These are phyloP conservation scores for Spea hammondii DNA, from an alignment of 2,797 vertebrate genomes.

Conservation along the genomic window DNA sequence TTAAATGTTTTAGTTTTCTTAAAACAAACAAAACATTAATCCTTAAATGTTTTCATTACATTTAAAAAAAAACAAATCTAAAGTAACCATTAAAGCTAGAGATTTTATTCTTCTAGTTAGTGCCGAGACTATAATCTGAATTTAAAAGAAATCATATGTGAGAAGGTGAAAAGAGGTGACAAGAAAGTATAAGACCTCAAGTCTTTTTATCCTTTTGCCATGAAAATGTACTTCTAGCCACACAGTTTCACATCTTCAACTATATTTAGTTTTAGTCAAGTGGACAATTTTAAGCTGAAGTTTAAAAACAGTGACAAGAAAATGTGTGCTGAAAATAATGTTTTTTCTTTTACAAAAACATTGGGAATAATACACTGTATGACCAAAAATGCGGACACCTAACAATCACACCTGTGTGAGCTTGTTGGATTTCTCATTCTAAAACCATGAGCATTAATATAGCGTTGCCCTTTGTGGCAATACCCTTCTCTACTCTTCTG, in stretches of 20 bases:
- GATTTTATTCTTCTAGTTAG: conserved; percentile 1
- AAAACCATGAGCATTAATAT: too few relatives aligned
- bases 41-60: too few relatives aligned
- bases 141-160: conserved; percentile 1
- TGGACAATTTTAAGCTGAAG: not conserved
- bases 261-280: conserved; percentile 9
- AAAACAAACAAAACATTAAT: too few relatives aligned
- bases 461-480: too few relatives aligned
- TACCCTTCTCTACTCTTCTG: too few relatives aligned
- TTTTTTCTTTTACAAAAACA: too few relatives aligned
- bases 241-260: not conserved
- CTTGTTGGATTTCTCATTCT: too few relatives aligned
- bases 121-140: conserved; percentile 10
- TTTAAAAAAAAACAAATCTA: not conserved
- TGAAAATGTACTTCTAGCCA: conserved; percentile 9
- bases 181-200: conserved; percentile 1
- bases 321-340: too few relatives aligned
- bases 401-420: too few relatives aligned
- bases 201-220: conserved; percentile 1
- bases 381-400: too few relatives aligned
- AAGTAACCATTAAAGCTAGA: not conserved
- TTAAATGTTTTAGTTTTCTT: too few relatives aligned
- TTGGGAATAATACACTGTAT: too few relatives aligned
- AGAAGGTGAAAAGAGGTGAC: not conserved
- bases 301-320: not conserved